Base-by-base conservation (phyloP, 1,140 invertebrate species). In the Apis cerana region DNA sequence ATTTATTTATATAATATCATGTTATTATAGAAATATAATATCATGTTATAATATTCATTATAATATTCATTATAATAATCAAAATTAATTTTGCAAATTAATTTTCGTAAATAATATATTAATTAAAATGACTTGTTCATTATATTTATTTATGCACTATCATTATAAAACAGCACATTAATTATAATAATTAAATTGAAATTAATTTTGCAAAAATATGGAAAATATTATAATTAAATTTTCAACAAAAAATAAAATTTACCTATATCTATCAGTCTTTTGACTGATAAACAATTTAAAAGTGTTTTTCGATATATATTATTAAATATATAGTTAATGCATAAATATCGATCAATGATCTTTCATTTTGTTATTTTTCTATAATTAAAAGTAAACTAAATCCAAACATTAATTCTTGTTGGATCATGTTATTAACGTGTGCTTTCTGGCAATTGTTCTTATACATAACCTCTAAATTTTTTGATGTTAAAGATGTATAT, bases 401-500 rank as follows among this genome's bases (percentile, higher is more conserved):
- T 65, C 3, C 1, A 19, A 67, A 9, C 9, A 27, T 21, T 2
- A 19, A 0, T 61, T 0, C 17, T 62, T 1, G 8, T 43, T 62
- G 48, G 7, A 27, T 1, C 17, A 61, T 19, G 21, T 15, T 62
- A 33, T 52, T n/a, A 50, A 33, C 48, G 23, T 58, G 10, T 52
- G 33, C 43, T 27, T 78, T 43, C 10, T n/a, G 23, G 27, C 15
- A 15, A 48, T 68, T 1, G 17, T 76, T 21, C 10, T 10, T 76
- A 65, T 54, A 76, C 61, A 65, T 76, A 76, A 76, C 62, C 61
- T 76, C n/a, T 48, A 52, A n/a, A 10, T 48, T 5, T 43, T 43
- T 43, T 43, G 33, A n/a, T 11, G 27, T 10, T 48, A 67, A 67
- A 48, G 43, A 3, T 23, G 33, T 15, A 19, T 67, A 43, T 43